A percentile compares a stretch with the other conserved stretches of the same genome.
Conservation (phyloP, 2,113 vertebrate genomes). For the Ibidorhyncha struthersii region DNA sequence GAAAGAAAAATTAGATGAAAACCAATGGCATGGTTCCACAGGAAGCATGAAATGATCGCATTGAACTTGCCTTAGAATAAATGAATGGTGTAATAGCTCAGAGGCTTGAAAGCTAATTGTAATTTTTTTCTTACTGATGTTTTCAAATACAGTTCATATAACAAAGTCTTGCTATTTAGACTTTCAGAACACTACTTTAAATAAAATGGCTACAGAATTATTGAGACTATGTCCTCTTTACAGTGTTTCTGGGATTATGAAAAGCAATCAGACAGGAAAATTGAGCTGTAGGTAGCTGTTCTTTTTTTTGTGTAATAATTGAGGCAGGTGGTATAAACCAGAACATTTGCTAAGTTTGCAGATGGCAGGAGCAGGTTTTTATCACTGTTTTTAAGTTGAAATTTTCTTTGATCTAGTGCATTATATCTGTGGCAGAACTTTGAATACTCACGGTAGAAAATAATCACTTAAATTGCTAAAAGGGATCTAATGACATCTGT, state of each 20-base stretch:
- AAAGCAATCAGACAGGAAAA: background rate
- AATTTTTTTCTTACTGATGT: background rate
- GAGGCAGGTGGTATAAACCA: conserved; percentile 14
- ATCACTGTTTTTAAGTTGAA: background rate
- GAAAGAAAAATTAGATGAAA: background rate
- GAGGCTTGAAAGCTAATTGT: background rate
- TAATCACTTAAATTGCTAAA: background rate
- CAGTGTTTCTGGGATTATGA: background rate
- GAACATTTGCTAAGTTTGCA: conserved; percentile 14
- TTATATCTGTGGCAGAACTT: conserved; percentile 42
- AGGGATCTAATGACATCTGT: background rate
- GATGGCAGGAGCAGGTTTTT: conserved; percentile 9
- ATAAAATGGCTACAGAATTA: conserved; percentile 45
- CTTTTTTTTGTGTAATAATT: conserved; percentile 16
- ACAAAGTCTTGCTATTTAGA: background rate
- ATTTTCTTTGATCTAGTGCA: background rate
- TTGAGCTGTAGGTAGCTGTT: conserved; percentile 5
- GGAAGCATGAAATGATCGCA: background rate
- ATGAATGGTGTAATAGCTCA: background rate
- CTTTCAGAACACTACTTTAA: conserved; percentile 52
- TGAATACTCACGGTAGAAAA: conserved; percentile 13
- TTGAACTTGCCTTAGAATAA: background rate
- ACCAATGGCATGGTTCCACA: background rate
- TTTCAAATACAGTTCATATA: conserved; percentile 51
- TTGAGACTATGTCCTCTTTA: background rate